A percentile compares a stretch with the other conserved stretches of the same genome.
Evolutionary conservation across 2,113 vertebrate species (phyloP).

Genomic region (Miniopterus natalensis): DNA sequence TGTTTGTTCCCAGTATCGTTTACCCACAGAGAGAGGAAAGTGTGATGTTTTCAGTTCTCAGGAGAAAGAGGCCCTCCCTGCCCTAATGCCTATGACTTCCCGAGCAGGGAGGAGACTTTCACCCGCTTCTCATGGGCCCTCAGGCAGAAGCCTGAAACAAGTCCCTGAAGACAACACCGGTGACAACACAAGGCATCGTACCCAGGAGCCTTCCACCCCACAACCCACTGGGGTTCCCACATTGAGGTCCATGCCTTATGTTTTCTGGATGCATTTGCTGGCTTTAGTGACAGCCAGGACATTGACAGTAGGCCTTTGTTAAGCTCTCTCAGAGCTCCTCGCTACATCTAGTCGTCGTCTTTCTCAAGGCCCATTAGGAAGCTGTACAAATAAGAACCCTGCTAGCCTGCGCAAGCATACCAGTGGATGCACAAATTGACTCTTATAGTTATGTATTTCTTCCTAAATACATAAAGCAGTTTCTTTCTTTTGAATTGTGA

Average conservation of each 20-base stretch:
- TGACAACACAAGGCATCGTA: background rate
- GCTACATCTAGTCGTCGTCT: background rate
- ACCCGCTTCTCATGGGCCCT: background rate
- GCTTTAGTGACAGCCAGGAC: background rate
- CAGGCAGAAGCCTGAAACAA: background rate
- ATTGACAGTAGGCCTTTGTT: background rate
- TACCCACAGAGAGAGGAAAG: background rate
- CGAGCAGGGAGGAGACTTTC: background rate
- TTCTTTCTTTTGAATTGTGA: slow-evolving; percentile 23
- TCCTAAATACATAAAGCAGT: background rate
- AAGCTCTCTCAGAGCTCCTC: background rate
- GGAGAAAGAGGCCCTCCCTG: background rate
- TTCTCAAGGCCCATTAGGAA: background rate
- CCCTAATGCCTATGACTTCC: background rate
- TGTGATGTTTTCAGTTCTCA: background rate
- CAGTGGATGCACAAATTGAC: background rate
- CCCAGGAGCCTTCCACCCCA: background rate
- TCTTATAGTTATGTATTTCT: background rate
- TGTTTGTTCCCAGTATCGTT: background rate
- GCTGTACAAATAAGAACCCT: background rate
- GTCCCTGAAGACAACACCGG: background rate
- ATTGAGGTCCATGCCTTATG: background rate
- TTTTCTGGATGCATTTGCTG: background rate
- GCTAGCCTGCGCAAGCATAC: background rate
- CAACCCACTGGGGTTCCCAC: background rate